Percentiles rank a stretch among this genome's conserved stretches.
These are phyloP conservation scores for Lagorchestes hirsutus DNA, from an alignment of 2,797 vertebrate species.

Conservation along the genomic window DNA sequence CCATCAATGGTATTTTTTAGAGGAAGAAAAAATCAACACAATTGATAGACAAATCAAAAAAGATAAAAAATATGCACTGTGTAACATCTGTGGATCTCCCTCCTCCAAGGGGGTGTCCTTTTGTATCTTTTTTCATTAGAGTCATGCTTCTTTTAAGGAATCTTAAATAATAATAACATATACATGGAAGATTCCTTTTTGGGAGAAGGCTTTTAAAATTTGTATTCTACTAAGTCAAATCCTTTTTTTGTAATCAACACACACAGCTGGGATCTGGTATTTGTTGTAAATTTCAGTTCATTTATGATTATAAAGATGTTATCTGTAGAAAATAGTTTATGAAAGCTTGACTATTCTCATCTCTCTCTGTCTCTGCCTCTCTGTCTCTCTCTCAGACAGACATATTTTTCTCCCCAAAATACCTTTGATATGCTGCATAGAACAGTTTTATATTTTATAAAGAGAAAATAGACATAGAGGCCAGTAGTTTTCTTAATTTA, in stretches of 20 bases:
- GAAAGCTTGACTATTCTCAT: not conserved
- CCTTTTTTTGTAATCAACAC: not conserved
- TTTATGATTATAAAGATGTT: not conserved
- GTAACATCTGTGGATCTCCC: not conserved
- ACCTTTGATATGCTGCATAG: not conserved
- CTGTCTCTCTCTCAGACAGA: not conserved
- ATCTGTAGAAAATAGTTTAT: not conserved
- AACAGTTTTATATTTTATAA: not conserved
- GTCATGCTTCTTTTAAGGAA: not conserved
- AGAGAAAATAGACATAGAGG: not conserved
- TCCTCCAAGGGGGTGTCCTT: not conserved
- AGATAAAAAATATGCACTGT: not conserved
- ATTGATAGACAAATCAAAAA: not conserved
- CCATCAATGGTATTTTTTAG: not conserved
- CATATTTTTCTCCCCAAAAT: not conserved
- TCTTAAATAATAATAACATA: not conserved
- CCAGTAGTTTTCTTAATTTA: not conserved
- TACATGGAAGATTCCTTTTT: not conserved
- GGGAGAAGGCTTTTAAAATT: not conserved
- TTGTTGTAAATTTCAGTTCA: not conserved
- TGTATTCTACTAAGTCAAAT: not conserved
- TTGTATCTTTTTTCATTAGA: not conserved
- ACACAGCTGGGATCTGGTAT: not conserved
- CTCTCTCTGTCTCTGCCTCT: not conserved
- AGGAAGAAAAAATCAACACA: not conserved